Evolutionary conservation across 2,797 vertebrate species (phyloP).

Genomic region (Hozukius guyotensis): DNA sequence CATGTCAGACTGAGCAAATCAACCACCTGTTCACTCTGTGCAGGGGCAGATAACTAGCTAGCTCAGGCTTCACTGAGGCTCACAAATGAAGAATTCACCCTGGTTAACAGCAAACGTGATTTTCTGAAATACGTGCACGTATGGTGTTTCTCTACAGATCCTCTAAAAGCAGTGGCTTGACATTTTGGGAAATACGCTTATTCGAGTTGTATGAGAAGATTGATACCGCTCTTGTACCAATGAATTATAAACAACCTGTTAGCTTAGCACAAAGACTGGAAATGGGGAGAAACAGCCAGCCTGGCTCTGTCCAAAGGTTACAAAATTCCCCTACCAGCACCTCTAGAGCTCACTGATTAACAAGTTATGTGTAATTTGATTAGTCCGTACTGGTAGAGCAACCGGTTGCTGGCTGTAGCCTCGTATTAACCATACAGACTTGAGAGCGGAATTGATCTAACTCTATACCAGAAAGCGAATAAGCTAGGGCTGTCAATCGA

Average conservation of each 20-base stretch:
- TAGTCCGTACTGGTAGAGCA: neutral
- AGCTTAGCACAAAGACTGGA: neutral
- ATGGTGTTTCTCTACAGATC: neutral
- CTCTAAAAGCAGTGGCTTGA: neutral
- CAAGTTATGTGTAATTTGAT: neutral
- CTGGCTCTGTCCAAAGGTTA: neutral
- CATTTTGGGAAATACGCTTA: neutral
- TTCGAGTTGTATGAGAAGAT: neutral
- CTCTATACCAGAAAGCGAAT: neutral
- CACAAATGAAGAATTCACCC: conserved; percentile 7
- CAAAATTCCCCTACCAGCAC: neutral
- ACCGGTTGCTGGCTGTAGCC: neutral
- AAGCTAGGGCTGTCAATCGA: neutral
- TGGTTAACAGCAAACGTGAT: neutral
- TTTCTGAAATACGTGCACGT: neutral
- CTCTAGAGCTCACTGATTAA: neutral
- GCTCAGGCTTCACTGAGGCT: conserved; percentile 11
- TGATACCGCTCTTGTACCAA: neutral
- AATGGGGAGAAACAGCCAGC: neutral
- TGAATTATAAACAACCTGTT: neutral
- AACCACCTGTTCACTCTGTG: conserved; percentile 53
- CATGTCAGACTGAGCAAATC: conserved; percentile 64
- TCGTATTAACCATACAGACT: neutral
- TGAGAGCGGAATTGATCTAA: neutral
- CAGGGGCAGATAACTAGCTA: conserved; percentile 42